Evolutionary conservation across 2,888 invertebrate species (phyloP), one percentile per base, ranked within the genome.

Genomic region (Cryptus viduatorius): DNA sequence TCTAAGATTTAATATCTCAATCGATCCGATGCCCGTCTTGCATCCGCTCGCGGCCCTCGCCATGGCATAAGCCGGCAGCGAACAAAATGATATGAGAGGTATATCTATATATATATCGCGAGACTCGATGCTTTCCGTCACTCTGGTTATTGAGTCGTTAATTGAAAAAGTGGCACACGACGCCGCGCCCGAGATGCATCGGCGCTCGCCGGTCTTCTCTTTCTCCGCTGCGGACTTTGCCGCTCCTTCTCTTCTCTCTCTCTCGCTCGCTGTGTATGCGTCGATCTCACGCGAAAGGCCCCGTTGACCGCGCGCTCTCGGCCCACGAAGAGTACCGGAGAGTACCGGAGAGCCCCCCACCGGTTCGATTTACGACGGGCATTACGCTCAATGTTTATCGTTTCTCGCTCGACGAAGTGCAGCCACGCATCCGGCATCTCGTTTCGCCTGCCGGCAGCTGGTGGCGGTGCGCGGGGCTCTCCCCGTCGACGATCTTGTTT

Each of bases 111-210:
- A 16, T 64, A 59, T 65, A 64, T 56, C 65, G 16, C 50, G 48
- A 19, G 12, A 37, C 56, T 53, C 50, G 71, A 77, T 50, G 67
- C 69, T 61, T 76, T 73, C 81, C 67, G 75, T 68, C 76, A 73
- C 69, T 75, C n/a, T 50, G 69, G 53, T 82, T 76, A 82, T 82
- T 82, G 82, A 82, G 82, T 82, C 71, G 82, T 82, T 82, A 77
- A 82, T 82, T 82, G 82, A 77, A 82, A 82, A 82, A 77, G 82
- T 82, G 77, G 71, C 77, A 82, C 82, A 64, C 44, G 82, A 77
- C 65, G 79, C 79, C 37, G 46, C 79, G 31, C 67, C 68, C 59
- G 67, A 77, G 77, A 37, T 50, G 67, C 59, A 73, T 72, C 56
- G 67, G 56, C 56, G 29, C 42, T 77, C 50, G 37, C 0, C 53